A percentile compares a stretch with the other conserved stretches of the same genome.
phyloP scores from a whole-genome alignment of 2,113 vertebrate species.

The Anser brachyrhynchus region DNA sequence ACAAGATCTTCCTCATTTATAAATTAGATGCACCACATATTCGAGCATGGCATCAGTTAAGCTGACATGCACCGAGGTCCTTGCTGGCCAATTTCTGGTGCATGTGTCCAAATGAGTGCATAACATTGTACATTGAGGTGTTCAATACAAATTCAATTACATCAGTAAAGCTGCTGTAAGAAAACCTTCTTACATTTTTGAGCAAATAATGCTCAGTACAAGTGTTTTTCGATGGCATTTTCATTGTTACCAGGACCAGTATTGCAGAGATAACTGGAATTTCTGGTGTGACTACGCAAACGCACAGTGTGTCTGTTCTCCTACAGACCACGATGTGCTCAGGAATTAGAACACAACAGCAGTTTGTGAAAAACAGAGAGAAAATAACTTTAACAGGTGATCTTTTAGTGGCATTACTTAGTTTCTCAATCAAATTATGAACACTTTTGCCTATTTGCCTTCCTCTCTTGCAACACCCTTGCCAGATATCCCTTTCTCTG shows the following conservation, averaged over 20 bases:
- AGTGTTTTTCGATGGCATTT: neutral
- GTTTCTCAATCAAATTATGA: neutral
- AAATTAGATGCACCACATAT: neutral
- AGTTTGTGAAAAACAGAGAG: neutral
- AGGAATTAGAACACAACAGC: neutral
- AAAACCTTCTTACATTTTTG: neutral
- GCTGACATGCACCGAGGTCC: fast-evolving
- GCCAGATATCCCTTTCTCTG: neutral
- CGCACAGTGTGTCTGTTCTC: neutral
- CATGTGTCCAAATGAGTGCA: neutral
- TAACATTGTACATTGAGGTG: neutral
- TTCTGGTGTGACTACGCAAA: neutral
- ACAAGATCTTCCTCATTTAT: neutral
- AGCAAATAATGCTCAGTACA: neutral
- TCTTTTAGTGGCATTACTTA: neutral
- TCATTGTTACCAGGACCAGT: neutral
- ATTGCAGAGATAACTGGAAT: neutral
- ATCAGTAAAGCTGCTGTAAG: neutral
- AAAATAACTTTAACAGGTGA: neutral
- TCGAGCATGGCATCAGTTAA: neutral
- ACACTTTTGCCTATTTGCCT: neutral
- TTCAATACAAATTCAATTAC: neutral
- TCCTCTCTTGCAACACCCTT: neutral
- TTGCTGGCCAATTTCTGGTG: neutral
- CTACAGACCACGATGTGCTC: neutral